Base-by-base conservation (phyloP, 1,140 invertebrate species). In the Brachionus calyciflorus region DNA sequence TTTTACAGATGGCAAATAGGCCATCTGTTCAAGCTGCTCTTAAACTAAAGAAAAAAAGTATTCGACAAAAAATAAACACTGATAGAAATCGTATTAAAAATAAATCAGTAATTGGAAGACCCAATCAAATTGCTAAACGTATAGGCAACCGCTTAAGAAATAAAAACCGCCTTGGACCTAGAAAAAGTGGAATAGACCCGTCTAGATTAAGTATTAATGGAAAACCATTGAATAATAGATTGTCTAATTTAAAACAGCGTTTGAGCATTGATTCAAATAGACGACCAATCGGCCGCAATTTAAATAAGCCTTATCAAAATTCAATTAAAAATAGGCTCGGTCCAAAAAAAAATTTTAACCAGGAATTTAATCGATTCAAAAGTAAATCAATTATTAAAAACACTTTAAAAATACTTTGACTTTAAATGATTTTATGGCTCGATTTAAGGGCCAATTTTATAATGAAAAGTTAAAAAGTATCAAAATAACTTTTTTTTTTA, bases 1-100 rank as follows among this genome's bases (percentile, higher is more conserved):
- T 86, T 10, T 84, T 85, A 76, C 86, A 87, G 79, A 86, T 88
- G 86, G 87, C 87, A 51, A 85, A 86, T 76, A 81, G 86, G 77
- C 86, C 87, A 10, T 81, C 84, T 19, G 83, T 87, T 2, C 82
- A 85, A 68, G 82, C 84, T n/a, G 86, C 85, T 49, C 78, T 87
- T 30, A 82, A 81, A 77, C 46, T 85, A 1, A 86, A 85, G 73
- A 82, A 83, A 79, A 81, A 81, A 77, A 44, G 37, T 7, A 65
- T 65, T 44, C 41, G 24, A 65, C 60, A 65, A 40, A 4, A 30
- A 44, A 19, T 65, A 0, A n/a, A 3, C 12, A 44, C 7, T 65
- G 21, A 6, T 17, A 19, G 17, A 10, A 19, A 9, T 14, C 4
- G 9, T 10, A 21, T n/a, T 5, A 44, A 44, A 10, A 44, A 44